Conservation (phyloP, 2,888 invertebrate species). For the Glyphotaelius pellucidus region DNA sequence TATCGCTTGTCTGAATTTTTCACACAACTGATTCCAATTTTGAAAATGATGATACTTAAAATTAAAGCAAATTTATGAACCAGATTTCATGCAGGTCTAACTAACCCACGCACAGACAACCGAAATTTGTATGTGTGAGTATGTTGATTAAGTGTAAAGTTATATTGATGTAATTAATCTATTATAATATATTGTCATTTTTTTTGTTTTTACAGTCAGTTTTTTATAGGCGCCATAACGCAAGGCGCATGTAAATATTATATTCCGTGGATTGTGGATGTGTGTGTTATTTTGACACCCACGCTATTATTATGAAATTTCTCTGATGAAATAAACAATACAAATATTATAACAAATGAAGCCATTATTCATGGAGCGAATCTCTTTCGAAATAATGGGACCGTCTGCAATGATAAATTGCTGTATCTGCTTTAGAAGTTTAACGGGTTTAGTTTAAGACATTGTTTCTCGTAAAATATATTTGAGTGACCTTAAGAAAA, state of each 20-base stretch:
- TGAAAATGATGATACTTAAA: no score
- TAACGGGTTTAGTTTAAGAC: no score
- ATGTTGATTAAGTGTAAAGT: background rate
- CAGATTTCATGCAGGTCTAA: no score
- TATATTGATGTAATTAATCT: background rate
- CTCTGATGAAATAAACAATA: conserved; percentile 2
- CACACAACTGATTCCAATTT: no score
- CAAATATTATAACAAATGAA: conserved; percentile 2
- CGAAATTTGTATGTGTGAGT: background rate
- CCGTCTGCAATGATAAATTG: background rate
- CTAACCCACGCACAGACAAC: no score
- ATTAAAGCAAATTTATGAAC: no score
- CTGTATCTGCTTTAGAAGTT: background rate
- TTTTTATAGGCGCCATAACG: background rate
- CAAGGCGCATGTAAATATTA: background rate
- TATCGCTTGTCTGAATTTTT: no score
- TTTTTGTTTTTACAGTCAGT: background rate
- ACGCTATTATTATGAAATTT: background rate
- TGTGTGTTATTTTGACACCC: background rate
- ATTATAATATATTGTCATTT: no score
- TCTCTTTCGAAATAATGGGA: background rate
- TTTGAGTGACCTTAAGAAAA: background rate
- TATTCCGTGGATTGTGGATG: background rate
- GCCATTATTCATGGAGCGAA: background rate
- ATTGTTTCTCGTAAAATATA: background rate